These are phyloP conservation scores for Nephrotoma guestfalica DNA, from an alignment of 2,888 invertebrate genomes.

Conservation along the genomic window DNA sequence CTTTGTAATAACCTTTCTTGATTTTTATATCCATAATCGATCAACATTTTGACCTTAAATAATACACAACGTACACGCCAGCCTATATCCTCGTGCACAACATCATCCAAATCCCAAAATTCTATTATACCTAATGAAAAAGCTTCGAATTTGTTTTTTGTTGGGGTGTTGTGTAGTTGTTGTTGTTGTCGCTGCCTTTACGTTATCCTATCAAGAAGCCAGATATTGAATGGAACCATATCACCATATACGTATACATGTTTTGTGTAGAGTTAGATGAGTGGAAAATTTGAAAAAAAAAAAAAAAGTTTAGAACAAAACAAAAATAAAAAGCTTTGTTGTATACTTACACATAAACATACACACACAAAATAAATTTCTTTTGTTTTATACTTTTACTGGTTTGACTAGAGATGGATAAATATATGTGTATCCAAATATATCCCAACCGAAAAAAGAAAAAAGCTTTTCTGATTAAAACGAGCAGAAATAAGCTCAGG, in stretches of 20 bases:
- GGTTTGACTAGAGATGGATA: not conserved
- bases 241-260: not conserved
- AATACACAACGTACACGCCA: not conserved
- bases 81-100: not conserved
- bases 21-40: not conserved
- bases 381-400: not conserved
- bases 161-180: not conserved
- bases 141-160: not conserved
- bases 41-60: not conserved
- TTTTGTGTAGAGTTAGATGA: not conserved
- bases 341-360: not conserved
- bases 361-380: not conserved
- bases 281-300: not conserved
- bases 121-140: not conserved
- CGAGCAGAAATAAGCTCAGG: not conserved
- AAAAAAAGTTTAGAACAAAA: not conserved
- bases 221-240: not conserved
- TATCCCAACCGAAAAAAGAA: not conserved
- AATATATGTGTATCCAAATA: not conserved
- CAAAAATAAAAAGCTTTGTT: not conserved
- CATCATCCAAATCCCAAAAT: not conserved
- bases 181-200: not conserved
- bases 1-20: not conserved
- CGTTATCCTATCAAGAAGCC: not conserved
- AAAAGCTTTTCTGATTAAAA: not conserved